phyloP scores from a whole-genome alignment of 2,113 vertebrate species.

The Macaca nemestrina region DNA sequence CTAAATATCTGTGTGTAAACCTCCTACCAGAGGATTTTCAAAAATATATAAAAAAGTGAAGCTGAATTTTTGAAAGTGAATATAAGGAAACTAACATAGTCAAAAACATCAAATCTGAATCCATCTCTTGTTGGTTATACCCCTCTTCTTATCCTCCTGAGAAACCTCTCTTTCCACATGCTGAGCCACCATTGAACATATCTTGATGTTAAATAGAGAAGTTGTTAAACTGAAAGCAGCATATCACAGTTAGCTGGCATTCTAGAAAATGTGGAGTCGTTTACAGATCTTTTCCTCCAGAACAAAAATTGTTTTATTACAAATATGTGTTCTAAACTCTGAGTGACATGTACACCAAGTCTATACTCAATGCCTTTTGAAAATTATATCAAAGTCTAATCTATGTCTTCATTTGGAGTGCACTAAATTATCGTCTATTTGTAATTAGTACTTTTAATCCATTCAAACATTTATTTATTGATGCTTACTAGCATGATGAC shows the following conservation, averaged over 20 bases:
- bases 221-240: background rate
- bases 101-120: background rate
- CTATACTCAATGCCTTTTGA: background rate
- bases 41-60: background rate
- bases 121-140: background rate
- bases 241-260: background rate
- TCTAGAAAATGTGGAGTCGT: background rate
- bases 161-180: background rate
- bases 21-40: background rate
- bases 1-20: background rate
- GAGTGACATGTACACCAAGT: background rate
- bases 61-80: background rate
- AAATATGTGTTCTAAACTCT: background rate
- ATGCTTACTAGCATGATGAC: background rate
- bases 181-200: background rate
- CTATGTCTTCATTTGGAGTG: background rate
- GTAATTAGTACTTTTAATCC: background rate
- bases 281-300: background rate
- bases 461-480: background rate
- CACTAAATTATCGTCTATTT: background rate
- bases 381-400: background rate
- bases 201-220: background rate
- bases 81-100: background rate
- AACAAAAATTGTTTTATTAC: background rate
- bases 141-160: background rate